phyloP scores from a whole-genome alignment of 2,797 vertebrate species.

The Syncerus caffer region DNA sequence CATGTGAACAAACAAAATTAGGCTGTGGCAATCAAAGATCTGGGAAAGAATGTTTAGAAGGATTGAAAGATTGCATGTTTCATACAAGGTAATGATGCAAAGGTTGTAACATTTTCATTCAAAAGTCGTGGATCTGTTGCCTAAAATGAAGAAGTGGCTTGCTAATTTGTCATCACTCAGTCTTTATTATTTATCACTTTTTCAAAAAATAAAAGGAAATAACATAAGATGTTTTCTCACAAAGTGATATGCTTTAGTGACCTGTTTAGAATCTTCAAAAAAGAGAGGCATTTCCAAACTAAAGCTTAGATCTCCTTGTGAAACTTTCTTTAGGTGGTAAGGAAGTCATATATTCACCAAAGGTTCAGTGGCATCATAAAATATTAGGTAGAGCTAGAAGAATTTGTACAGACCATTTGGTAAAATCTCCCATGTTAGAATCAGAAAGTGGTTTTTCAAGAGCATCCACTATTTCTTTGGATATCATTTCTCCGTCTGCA shows the following conservation, averaged over 20 bases:
- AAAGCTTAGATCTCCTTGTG: background rate
- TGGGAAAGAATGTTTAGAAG: conserved; percentile 70
- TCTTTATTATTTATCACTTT: background rate
- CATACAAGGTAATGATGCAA: conserved; percentile 51
- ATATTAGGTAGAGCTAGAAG: background rate
- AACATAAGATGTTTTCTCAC: background rate
- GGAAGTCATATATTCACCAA: background rate
- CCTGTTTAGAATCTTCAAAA: background rate
- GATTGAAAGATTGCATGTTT: conserved; percentile 54
- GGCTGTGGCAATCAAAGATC: conserved; percentile 70
- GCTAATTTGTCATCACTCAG: background rate
- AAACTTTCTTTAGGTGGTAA: background rate
- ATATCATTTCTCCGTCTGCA: background rate
- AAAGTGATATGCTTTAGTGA: background rate
- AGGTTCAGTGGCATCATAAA: background rate
- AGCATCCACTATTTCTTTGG: background rate
- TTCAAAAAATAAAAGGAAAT: conserved; percentile 41
- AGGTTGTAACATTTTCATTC: conserved; percentile 30
- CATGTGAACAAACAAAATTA: conserved; percentile 76
- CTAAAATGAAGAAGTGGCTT: conserved; percentile 27
- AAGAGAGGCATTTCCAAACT: conserved; percentile 18
- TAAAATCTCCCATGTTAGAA: background rate
- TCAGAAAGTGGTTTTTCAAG: background rate
- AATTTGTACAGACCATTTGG: background rate
- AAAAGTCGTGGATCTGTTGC: conserved; percentile 7